Evolutionary conservation across 1,140 invertebrate species (phyloP).

Genomic region (Matsumurasca onukii): DNA sequence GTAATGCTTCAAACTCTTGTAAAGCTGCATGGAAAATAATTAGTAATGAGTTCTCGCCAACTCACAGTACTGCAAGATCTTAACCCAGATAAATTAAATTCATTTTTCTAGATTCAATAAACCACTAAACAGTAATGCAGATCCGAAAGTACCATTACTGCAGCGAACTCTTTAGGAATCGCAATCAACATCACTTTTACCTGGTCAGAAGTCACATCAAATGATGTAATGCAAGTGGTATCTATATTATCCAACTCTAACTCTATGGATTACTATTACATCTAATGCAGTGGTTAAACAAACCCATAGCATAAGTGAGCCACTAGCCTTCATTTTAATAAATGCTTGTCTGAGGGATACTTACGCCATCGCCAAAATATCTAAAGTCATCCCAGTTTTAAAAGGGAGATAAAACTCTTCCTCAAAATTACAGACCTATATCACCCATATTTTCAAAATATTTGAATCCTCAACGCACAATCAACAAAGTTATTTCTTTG

Average conservation of each 20-base stretch:
- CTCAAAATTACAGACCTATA: too few species aligned
- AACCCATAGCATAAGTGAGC: too few species aligned
- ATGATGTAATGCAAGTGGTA: background rate
- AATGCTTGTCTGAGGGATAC: too few species aligned
- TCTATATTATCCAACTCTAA: background rate
- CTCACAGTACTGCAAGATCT: background rate
- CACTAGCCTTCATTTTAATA: too few species aligned
- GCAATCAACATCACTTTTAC: background rate
- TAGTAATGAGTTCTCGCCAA: background rate
- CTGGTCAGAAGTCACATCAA: background rate
- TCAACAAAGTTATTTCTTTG: too few species aligned
- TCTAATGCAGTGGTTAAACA: too few species aligned
- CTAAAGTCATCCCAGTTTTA: too few species aligned
- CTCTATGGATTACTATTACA: background rate
- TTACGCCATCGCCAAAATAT: too few species aligned
- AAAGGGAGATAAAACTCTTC: too few species aligned
- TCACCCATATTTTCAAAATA: too few species aligned
- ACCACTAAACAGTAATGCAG: background rate
- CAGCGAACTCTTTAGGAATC: background rate
- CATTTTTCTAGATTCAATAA: background rate
- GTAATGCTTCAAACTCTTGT: background rate
- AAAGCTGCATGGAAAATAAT: background rate
- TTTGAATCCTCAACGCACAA: too few species aligned
- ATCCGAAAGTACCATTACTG: background rate
- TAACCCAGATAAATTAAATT: background rate